Evolutionary conservation across 2,113 vertebrate species (phyloP).

Genomic region (Callocephalon fimbriatum): DNA sequence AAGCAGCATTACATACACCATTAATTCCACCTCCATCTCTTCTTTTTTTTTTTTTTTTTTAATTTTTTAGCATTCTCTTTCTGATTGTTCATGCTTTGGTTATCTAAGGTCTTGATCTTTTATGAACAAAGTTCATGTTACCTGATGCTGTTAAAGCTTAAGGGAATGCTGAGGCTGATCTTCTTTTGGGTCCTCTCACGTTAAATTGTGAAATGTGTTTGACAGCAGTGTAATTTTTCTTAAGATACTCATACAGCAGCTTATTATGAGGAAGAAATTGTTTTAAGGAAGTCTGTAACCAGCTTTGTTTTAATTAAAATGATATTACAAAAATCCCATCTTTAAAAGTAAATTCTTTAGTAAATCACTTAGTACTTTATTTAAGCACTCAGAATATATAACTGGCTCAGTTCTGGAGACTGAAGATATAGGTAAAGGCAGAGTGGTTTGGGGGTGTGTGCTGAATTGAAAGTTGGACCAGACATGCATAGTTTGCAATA

Average conservation of each 20-base stretch:
- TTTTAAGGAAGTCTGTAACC: not conserved
- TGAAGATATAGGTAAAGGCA: not conserved
- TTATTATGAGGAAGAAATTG: not conserved
- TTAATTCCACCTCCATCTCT: fast-evolving
- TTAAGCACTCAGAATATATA: not conserved
- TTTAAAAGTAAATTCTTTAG: not conserved
- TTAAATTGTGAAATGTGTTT: not conserved
- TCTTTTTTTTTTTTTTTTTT: not conserved
- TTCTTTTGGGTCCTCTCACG: not conserved
- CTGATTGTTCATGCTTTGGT: not conserved
- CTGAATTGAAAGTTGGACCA: not conserved
- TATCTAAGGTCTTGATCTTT: not conserved
- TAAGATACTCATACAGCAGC: not conserved
- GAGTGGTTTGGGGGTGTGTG: not conserved
- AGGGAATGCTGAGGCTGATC: not conserved
- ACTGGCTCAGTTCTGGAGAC: not conserved
- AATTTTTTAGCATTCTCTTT: not conserved
- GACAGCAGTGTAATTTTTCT: not conserved
- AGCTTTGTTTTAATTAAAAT: not conserved
- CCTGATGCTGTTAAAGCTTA: not conserved
- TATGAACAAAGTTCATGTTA: not conserved
- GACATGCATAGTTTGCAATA: fast-evolving
- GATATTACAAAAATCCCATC: not conserved
- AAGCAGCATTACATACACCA: not conserved
- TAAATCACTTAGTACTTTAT: not conserved